These are phyloP conservation scores for Cydia fagiglandana DNA, from an alignment of 1,140 invertebrate genomes.

Conservation along the genomic window DNA sequence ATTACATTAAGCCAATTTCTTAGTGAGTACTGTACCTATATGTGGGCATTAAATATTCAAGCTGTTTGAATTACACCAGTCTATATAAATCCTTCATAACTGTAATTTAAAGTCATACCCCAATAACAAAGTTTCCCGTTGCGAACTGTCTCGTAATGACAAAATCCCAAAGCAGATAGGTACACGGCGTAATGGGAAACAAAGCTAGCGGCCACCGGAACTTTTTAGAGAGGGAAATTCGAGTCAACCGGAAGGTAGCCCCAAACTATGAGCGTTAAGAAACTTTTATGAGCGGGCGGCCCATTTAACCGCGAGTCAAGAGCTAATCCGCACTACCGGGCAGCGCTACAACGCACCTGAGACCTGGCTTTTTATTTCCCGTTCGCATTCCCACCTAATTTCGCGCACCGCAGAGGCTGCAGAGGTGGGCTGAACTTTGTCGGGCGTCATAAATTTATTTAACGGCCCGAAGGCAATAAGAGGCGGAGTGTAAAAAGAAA, in stretches of 20 bases:
- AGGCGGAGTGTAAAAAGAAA: constrained; percentile 78
- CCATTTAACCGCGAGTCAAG: constrained; percentile 71
- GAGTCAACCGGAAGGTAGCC: constrained; percentile 58
- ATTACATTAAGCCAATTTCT: no score
- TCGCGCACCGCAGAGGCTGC: constrained; percentile 56
- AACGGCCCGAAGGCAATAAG: constrained; percentile 78
- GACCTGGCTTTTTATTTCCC: constrained; percentile 68
- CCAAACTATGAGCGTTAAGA: constrained; percentile 72
- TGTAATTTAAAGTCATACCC: constrained; percentile 12
- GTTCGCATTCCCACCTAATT: constrained; percentile 74
- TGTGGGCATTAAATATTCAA: not conserved
- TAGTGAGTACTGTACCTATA: no score
- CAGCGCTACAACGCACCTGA: constrained; percentile 64
- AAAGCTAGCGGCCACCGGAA: constrained; percentile 56
- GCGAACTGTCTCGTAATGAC: constrained; percentile 52
- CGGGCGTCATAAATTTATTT: constrained; percentile 79
- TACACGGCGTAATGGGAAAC: constrained; percentile 53
- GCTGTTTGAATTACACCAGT: not conserved
- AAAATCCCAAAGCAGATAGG: constrained; percentile 58
- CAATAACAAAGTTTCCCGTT: constrained; percentile 52
- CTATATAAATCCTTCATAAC: not conserved
- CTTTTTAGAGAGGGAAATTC: constrained; percentile 62
- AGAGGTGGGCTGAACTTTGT: constrained; percentile 76
- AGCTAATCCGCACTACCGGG: constrained; percentile 63
- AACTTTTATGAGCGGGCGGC: constrained; percentile 73